Percentiles rank a stretch among this genome's conserved stretches.
These are phyloP conservation scores for Bradysia coprophila DNA, from an alignment of 1,140 invertebrate genomes.

Conservation along the genomic window DNA sequence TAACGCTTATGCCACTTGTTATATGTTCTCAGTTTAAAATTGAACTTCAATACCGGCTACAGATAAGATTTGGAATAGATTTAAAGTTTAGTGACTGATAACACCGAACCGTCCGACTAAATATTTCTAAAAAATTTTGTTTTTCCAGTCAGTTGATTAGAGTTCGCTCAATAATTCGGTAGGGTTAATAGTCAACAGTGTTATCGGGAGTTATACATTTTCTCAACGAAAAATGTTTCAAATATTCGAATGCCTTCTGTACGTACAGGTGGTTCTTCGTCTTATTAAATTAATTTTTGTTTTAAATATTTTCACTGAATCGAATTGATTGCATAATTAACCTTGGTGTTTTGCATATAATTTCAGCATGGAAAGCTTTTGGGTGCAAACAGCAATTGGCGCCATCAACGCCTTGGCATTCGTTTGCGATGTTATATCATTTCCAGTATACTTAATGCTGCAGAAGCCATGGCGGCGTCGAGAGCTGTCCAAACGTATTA, in stretches of 20 bases:
- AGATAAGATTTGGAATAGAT: no score
- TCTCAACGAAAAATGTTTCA: background rate
- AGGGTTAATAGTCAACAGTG: no score
- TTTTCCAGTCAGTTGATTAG: no score
- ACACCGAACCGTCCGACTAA: no score
- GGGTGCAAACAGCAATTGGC: slow-evolving; percentile 50
- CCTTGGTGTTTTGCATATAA: slow-evolving; percentile 1
- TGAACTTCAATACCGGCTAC: no score
- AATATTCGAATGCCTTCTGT: background rate
- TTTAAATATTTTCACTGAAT: background rate
- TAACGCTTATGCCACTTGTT: no score
- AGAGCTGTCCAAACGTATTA: slow-evolving; percentile 48
- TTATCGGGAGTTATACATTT: background rate
- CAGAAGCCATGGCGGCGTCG: slow-evolving; percentile 75
- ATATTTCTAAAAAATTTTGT: no score
- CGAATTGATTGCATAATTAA: background rate
- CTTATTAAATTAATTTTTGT: background rate
- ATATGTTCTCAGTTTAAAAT: no score
- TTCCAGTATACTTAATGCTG: slow-evolving; percentile 71
- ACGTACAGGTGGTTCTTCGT: no score
- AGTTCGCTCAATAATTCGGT: no score
- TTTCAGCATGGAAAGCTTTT: slow-evolving; percentile 58
- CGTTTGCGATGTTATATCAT: slow-evolving; percentile 76
- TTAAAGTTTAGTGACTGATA: no score
- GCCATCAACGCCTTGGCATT: slow-evolving; percentile 59